phyloP scores from a whole-genome alignment of 2,113 vertebrate species.

The Toxostoma redivivum region DNA sequence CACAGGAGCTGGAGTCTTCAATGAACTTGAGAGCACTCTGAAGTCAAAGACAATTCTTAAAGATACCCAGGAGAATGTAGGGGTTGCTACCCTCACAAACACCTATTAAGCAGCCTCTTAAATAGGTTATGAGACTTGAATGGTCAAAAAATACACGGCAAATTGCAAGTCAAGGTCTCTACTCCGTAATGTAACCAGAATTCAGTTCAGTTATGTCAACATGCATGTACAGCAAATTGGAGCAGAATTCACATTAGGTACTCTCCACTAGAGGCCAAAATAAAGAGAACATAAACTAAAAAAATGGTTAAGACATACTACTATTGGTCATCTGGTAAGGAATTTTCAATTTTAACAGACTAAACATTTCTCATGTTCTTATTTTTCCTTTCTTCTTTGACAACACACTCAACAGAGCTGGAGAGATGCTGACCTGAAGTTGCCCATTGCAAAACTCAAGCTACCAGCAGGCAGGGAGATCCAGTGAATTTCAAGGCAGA shows the following conservation, averaged over 20 bases:
- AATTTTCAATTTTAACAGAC: neutral
- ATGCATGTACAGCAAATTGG: accelerated
- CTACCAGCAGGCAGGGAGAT: neutral
- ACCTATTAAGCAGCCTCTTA: neutral
- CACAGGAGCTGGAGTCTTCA: neutral
- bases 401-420: neutral
- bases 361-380: neutral
- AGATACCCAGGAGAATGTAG: neutral
- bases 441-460: neutral
- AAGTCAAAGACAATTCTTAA: neutral
- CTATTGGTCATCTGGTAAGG: neutral
- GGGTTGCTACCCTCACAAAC: neutral
- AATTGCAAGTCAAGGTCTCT: neutral
- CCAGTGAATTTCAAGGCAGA: neutral
- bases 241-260: neutral
- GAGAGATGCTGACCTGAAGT: neutral
- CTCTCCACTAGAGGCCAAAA: neutral
- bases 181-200: neutral
- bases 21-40: neutral
- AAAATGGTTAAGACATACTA: neutral
- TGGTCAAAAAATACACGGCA: neutral
- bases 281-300: neutral
- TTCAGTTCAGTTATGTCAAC: neutral
- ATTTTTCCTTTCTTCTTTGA: neutral
- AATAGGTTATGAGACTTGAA: neutral